phyloP scores from a whole-genome alignment of 2,797 vertebrate genomes.

The Silurus aristotelis region DNA sequence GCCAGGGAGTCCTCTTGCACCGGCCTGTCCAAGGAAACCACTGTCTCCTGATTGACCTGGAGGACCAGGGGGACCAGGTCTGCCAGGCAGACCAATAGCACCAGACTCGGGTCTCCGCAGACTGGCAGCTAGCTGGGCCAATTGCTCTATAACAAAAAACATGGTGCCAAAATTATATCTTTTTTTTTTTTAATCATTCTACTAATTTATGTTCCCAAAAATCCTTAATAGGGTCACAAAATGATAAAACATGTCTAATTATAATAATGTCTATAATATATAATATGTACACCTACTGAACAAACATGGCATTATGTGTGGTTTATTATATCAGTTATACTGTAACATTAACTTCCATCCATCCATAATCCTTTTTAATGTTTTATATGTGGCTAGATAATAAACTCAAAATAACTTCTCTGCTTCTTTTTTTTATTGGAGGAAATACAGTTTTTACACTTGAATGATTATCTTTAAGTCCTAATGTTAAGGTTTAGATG shows the following conservation, averaged over 20 bases:
- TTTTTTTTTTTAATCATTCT: not conserved
- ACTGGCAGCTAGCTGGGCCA: conserved; percentile 93
- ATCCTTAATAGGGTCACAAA: not conserved
- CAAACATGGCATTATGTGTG: not conserved
- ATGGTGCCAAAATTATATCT: too few species aligned
- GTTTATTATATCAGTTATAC: not conserved
- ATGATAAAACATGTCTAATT: not conserved
- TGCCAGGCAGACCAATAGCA: conserved; percentile 87
- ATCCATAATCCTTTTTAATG: not conserved
- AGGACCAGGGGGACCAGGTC: conserved; percentile 86
- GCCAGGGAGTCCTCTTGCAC: conserved; percentile 89
- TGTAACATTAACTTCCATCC: not conserved
- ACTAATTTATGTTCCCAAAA: not conserved
- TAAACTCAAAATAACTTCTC: not conserved
- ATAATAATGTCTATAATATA: not conserved
- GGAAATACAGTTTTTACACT: not conserved
- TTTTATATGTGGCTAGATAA: not conserved
- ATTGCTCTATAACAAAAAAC: conserved; percentile 81
- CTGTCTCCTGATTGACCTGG: conserved; percentile 87
- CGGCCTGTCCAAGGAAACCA: conserved; percentile 91
- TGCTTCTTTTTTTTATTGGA: not conserved
- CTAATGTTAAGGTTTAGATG: not conserved
- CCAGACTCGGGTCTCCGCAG: conserved; percentile 92
- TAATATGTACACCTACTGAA: not conserved
- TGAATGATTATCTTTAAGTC: too few species aligned